Base-by-base conservation (phyloP, 1,140 invertebrate genomes). In the Anagrus nilaparvatae region DNA sequence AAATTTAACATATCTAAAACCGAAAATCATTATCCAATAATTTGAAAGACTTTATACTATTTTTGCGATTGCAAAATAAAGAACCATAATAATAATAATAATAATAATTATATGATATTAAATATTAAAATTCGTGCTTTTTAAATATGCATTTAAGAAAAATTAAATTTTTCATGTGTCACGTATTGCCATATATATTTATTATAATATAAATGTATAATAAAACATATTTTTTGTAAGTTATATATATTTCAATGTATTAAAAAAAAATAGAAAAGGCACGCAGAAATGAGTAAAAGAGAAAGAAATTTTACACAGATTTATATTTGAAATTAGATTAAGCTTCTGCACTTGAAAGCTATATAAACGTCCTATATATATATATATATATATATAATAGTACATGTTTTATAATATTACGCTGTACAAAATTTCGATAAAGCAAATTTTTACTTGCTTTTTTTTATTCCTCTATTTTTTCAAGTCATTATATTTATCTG, bases 291-390 rank as follows among this genome's bases (percentile, higher is more conserved):
- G 51, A 51, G 50, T 52, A 35, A 31, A 25, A 47, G 46, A 46
- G 42, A 40, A 37, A 25, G 45, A 41, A 46, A 46, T 48, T 49
- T 51, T 48, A 64, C 59, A 66, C n/a, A n/a, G 61, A 66, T 66
- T 65, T 66, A 65, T 66, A 66, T 66, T 66, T 65, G 63, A 66
- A 66, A 65, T 66, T 66, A 65, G 63, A 66, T 66, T 66, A 66
- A 66, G 61, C 61, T 65, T 54, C 63, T 66, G 63, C 62, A 56
- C 63, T 65, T 66, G 63, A 66, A 66, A 66, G 63, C 63, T 65
- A 64, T 64, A 65, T 66, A 65, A 66, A 63, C 59, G 61, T 59
- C 56, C 53, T n/a, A n/a, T n/a, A n/a, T n/a, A n/a, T n/a, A n/a
- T n/a, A n/a, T n/a, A n/a, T n/a, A n/a, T n/a, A n/a, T n/a, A n/a